Base-by-base conservation (phyloP, 2,797 vertebrate genomes). In the Echiichthys vipera region DNA sequence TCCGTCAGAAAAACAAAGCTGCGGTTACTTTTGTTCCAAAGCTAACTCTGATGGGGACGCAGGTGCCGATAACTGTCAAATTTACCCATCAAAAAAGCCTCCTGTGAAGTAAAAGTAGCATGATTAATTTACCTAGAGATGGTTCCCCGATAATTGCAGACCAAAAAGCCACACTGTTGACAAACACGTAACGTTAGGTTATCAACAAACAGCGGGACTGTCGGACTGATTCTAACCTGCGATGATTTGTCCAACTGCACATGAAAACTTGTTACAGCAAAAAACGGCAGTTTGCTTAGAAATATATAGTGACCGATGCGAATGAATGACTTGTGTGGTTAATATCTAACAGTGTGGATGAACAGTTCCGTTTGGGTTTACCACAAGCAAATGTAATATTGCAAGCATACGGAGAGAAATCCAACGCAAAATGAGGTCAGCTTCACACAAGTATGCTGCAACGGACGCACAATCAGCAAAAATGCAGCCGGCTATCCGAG, bases 401-500 rank as follows among this genome's bases (percentile, higher is more conserved):
- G 7, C 18, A 40, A n/a, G 24, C 15, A 58, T 1, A 47, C 0
- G 13, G 9, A 22, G 15, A 45, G 15, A 55, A 67, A 71, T 37
- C 46, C 9, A 58, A 88, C 59, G 73, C 84, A 86, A 87, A 92
- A 91, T 88, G 81, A 92, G 89, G 91, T 91, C 91, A 90, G 87
- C 78, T 81, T 47, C 73, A 81, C 61, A 74, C 54, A 88, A 86
- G 79, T 89, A 42, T 88, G 77, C 91, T 83, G 91, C 92, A 89
- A 84, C 71, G 84, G 81, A 80, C 85, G 89, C 87, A 84, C 77
- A 85, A 89, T 94, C 91, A 91, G 90, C 91, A 91, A 58, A 90
- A 90, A 75, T 3, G 49, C 79, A 90, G 59, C 84, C 88, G 86
- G 88, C 88, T 91, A 88, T 70, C 86, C 42, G 17, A 42, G 84